Evolutionary conservation across 2,113 vertebrate species (phyloP).

Genomic region (Nymphicus hollandicus): DNA sequence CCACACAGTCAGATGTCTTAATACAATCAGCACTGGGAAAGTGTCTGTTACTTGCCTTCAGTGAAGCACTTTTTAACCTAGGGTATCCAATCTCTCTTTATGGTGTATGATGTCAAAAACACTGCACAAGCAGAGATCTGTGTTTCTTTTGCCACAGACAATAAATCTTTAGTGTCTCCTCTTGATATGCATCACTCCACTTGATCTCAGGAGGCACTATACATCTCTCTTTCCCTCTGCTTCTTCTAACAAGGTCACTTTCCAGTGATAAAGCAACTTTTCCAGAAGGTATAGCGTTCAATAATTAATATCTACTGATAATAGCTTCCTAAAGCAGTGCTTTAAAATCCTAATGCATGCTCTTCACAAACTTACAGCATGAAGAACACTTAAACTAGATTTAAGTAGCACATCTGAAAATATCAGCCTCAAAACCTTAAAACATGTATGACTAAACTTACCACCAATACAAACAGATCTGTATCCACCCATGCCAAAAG

Average conservation of each 20-base stretch:
- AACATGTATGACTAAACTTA: accelerated
- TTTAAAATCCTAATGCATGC: not conserved
- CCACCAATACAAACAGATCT: not conserved
- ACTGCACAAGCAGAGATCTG: slow-evolving; percentile 71
- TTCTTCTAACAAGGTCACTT: slow-evolving; percentile 79
- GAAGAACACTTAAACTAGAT: not conserved
- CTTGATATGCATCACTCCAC: slow-evolving; percentile 75
- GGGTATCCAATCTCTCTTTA: slow-evolving; percentile 60
- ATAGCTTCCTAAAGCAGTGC: slow-evolving; percentile 4
- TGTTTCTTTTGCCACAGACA: slow-evolving; percentile 84
- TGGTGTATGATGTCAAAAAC: slow-evolving; percentile 72
- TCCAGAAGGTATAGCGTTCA: slow-evolving; percentile 31
- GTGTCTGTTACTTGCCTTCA: slow-evolving; percentile 9
- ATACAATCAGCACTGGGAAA: not conserved
- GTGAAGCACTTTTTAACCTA: slow-evolving; percentile 49
- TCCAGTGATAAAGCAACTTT: slow-evolving; percentile 59
- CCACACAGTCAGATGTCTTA: not conserved
- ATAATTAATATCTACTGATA: slow-evolving; percentile 55
- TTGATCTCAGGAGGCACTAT: slow-evolving; percentile 72
- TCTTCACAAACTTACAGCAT: not conserved
- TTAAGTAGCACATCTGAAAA: not conserved
- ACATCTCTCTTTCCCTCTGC: slow-evolving; percentile 57
- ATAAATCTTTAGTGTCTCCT: slow-evolving; percentile 83
- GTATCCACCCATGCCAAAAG: not conserved
- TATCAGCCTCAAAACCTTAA: not conserved